phyloP scores from a whole-genome alignment of 2,113 vertebrate species.

The Thymallus thymallus region DNA sequence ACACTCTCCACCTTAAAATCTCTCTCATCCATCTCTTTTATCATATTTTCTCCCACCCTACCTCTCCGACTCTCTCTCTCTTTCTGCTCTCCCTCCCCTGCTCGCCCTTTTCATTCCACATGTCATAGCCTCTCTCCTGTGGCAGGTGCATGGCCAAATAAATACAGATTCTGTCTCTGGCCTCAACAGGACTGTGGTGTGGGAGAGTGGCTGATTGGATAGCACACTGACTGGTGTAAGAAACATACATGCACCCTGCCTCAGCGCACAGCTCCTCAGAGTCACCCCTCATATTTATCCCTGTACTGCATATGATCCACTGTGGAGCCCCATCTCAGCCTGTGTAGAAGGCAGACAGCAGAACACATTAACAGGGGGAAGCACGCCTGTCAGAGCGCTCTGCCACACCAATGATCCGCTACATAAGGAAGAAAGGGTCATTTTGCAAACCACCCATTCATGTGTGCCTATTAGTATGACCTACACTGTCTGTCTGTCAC shows the following conservation, averaged over 20 bases:
- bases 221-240: neutral
- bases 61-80: neutral
- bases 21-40: neutral
- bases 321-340: neutral
- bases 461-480: neutral
- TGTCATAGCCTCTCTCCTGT: slow-evolving; percentile 1
- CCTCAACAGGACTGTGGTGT: slow-evolving; percentile 6
- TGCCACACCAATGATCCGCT: neutral
- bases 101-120: neutral
- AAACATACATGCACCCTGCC: neutral
- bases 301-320: neutral
- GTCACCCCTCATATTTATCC: neutral
- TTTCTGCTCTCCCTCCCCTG: neutral
- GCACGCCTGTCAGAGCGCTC: neutral
- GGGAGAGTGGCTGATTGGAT: neutral
- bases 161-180: slow-evolving; percentile 28
- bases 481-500: neutral
- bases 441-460: neutral
- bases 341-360: neutral
- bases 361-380: neutral
- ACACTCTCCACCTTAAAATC: neutral
- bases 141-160: slow-evolving; percentile 26
- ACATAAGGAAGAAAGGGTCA: neutral
- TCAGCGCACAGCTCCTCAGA: neutral
- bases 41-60: neutral